Conservation (phyloP, 1,140 invertebrate species). For the Papilio aristodemus region DNA sequence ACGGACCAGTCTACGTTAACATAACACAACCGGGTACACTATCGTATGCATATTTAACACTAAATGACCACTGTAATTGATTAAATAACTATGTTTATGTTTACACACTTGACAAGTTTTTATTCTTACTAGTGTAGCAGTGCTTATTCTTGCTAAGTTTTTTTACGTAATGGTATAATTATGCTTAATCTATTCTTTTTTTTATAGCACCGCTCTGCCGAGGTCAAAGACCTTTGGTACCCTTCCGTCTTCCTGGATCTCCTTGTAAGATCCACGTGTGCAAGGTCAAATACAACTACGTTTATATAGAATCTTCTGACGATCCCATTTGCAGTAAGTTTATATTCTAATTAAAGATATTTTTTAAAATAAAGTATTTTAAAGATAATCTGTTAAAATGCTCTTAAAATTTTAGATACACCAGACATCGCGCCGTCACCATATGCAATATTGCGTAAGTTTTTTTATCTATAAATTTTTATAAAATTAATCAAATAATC, state of each 20-base stretch:
- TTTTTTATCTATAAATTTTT: background rate
- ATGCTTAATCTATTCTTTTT: constrained; percentile 24
- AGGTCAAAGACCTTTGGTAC: constrained; percentile 46
- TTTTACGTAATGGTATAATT: too few species aligned
- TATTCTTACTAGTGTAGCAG: too few species aligned
- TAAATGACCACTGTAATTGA: too few species aligned
- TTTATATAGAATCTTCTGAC: constrained; percentile 49
- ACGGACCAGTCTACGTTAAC: too few species aligned
- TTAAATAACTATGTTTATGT: too few species aligned
- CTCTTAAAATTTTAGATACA: background rate
- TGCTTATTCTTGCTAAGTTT: background rate
- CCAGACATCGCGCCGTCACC: background rate
- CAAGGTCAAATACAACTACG: constrained; percentile 64
- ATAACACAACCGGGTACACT: too few species aligned
- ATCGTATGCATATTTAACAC: too few species aligned
- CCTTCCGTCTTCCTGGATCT: constrained; percentile 50
- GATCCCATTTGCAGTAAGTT: constrained; percentile 41
- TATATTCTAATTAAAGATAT: background rate
- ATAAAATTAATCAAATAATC: background rate
- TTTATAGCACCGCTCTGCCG: constrained; percentile 56
- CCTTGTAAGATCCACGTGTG: constrained; percentile 51
- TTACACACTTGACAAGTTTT: too few species aligned
- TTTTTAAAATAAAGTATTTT: background rate
- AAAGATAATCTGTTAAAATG: background rate
- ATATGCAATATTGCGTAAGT: background rate